A percentile compares a stretch with the other conserved stretches of the same genome.
Evolutionary conservation across 2,113 vertebrate species (phyloP).

Genomic region (Syrmaticus mikado): DNA sequence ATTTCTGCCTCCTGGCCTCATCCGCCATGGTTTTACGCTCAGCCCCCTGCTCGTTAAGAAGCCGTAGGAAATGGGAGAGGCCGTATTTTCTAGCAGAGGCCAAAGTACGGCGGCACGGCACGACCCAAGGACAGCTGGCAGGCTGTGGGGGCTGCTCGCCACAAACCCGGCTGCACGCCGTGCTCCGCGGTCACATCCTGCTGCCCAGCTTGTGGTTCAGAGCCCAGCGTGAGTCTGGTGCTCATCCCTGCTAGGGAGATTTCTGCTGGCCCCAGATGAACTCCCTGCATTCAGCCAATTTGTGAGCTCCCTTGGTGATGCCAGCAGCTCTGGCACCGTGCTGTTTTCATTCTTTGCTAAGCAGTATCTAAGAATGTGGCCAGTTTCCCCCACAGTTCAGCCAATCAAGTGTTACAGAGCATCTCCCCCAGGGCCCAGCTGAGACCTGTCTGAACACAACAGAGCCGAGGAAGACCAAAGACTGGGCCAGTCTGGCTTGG

Average conservation of each 20-base stretch:
- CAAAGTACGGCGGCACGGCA: neutral
- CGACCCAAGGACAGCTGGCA: neutral
- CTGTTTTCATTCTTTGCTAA: neutral
- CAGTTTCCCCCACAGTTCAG: neutral
- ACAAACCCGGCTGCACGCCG: fast-evolving
- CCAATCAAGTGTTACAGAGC: fast-evolving
- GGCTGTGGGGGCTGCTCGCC: neutral
- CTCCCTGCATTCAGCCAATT: neutral
- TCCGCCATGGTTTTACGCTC: neutral
- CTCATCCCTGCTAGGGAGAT: neutral
- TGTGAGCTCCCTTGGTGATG: fast-evolving
- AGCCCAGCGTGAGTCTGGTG: neutral
- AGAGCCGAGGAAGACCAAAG: neutral
- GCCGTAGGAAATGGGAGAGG: neutral
- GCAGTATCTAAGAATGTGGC: fast-evolving
- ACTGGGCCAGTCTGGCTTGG: neutral
- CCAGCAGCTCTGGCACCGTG: neutral
- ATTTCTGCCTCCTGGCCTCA: neutral
- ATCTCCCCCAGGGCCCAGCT: neutral
- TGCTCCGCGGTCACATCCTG: fast-evolving
- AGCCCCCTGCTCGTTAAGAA: neutral
- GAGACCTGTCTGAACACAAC: neutral
- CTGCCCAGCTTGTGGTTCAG: neutral
- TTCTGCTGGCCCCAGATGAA: neutral
- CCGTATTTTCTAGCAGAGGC: neutral